Percentiles rank a stretch among this genome's conserved stretches.
Conservation (phyloP, 2,113 vertebrate species). For the human region GRCh38 chr12:132527001-132527500, state of each 20-base stretch:
- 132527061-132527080: neutral
- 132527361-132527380: neutral
- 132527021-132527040: neutral
- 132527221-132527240: neutral
- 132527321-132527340: neutral
- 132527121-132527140: neutral
- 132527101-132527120: neutral
- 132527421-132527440: neutral
- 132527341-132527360: neutral
- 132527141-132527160: neutral
- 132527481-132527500: neutral
- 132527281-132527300: neutral
- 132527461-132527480: accelerated
- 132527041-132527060: neutral
- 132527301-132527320: neutral
- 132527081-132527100: too few relatives aligned
- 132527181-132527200: neutral
- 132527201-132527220: accelerated
- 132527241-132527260: neutral
- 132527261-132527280: neutral
- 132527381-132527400: neutral
- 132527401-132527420: neutral
- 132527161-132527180: neutral
- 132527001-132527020: too few relatives aligned
- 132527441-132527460: neutral